These are phyloP conservation scores for Euura saliciscinereae DNA, from an alignment of 1,140 invertebrate genomes.

Conservation along the genomic window DNA sequence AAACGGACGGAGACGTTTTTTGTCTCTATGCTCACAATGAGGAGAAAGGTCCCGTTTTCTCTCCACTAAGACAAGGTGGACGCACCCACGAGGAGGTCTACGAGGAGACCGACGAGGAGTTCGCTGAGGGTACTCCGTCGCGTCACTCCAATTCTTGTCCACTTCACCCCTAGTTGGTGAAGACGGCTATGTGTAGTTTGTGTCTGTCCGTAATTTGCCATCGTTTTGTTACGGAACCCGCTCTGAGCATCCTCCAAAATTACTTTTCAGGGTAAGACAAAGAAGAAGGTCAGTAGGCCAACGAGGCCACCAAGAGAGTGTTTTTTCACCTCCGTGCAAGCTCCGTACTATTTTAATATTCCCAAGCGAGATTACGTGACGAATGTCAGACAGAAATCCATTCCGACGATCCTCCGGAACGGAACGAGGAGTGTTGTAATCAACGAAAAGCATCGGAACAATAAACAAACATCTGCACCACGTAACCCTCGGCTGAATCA, in stretches of 20 bases:
- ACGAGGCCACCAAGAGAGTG: neutral
- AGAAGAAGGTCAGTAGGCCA: neutral
- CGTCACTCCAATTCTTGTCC: slow-evolving; percentile 1
- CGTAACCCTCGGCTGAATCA: neutral
- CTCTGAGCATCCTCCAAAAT: neutral
- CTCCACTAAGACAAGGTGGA: neutral
- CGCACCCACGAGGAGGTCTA: neutral
- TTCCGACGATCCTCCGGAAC: too few species aligned
- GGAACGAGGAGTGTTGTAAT: neutral
- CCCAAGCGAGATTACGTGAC: neutral
- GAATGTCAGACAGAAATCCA: neutral
- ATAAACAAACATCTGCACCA: neutral
- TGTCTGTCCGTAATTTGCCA: slow-evolving; percentile 4
- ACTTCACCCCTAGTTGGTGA: slow-evolving; percentile 6
- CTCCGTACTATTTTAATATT: neutral
- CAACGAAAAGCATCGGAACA: neutral
- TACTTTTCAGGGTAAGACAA: neutral
- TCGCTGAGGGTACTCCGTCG: neutral
- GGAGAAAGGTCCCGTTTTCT: neutral
- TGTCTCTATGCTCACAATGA: neutral
- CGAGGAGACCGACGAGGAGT: neutral
- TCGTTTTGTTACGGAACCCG: neutral
- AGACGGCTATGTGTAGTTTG: slow-evolving; percentile 1
- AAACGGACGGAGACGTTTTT: neutral
- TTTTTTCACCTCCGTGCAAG: neutral